Base-by-base conservation (phyloP, 2,113 vertebrate genomes). In the Pithys albifrons region DNA sequence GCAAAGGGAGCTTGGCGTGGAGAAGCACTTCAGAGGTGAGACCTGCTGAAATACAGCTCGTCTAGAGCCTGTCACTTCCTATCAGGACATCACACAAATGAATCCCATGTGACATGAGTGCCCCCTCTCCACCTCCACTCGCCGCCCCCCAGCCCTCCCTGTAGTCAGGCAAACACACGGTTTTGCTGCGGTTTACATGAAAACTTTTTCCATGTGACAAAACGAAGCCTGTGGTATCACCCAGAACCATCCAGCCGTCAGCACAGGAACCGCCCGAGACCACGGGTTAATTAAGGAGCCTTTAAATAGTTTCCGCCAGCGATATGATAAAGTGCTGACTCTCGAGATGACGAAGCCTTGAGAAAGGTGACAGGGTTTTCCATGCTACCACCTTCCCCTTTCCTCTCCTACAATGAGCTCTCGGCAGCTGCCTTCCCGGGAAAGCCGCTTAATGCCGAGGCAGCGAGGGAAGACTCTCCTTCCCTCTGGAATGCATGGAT, bases 401-500 rank as follows among this genome's bases (percentile, higher is more conserved):
- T 64, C 80, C 61, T 86, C 37, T 83, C 46, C 43, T 37, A 6
- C 4, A 2, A 20, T 7, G 33, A 65, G 66, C 61, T 54, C 2
- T 18, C 0, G 0, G 58, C 1, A 0, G 49, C 65, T 86, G 65
- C 59, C 39, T 37, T 45, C 19, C 45, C 33, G 9, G 84, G 41
- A 77, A 54, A 66, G 51, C 59, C 2, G 1, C 46, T 18, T 11
- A 31, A 10, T 0, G 7, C 52, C 0, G 0, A 20, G 45, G 24
- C 14, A 18, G 20, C 3, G 64, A 27, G 31, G 43, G 33, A 24
- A 25, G 71, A 64, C 41, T 71, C 28, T 85, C 49, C 46, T 80
- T 93, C 54, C 37, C 43, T 24, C 1, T 2, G 1, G 29, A 41
- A n/a, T 0, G 2, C 31, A 1, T 0, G 1, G 39, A 45, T 75